These are phyloP conservation scores for Drosophila acutilabella DNA, from an alignment of 2,888 invertebrate genomes.

Conservation along the genomic window DNA sequence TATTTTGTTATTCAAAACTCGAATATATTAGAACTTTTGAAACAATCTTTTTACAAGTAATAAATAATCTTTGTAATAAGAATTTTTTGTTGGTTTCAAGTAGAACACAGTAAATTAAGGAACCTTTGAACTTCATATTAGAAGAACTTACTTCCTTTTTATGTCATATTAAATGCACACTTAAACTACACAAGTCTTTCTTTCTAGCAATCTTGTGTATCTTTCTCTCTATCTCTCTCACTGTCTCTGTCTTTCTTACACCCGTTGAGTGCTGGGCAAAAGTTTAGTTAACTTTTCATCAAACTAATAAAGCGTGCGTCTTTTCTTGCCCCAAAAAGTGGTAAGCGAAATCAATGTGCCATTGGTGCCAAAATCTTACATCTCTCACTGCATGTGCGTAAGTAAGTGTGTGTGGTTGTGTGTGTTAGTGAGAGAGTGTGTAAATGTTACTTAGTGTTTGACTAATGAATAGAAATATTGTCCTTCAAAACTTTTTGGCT, in stretches of 20 bases:
- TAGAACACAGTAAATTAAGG: no score
- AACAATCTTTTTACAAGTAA: no score
- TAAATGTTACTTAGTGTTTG: slow-evolving; percentile 41
- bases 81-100: no score
- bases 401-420: slow-evolving; percentile 15
- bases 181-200: slow-evolving; percentile 22
- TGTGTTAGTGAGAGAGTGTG: slow-evolving; percentile 7
- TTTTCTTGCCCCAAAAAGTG: slow-evolving; percentile 47
- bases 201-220: background rate
- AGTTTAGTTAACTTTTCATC: slow-evolving; percentile 71
- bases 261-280: slow-evolving; percentile 35
- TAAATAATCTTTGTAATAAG: no score
- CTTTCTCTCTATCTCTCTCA: background rate
- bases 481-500: slow-evolving; percentile 69
- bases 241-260: background rate
- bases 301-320: slow-evolving; percentile 68
- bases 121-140: no score
- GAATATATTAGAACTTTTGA: no score
- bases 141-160: no score
- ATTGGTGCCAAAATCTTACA: slow-evolving; percentile 36
- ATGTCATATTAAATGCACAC: slow-evolving; percentile 18
- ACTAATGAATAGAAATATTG: slow-evolving; percentile 77
- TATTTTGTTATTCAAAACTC: no score
- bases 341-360: slow-evolving; percentile 68
- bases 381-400: slow-evolving; percentile 11